Base-by-base conservation (phyloP, 2,113 vertebrate species). In the Athene cunicularia region DNA sequence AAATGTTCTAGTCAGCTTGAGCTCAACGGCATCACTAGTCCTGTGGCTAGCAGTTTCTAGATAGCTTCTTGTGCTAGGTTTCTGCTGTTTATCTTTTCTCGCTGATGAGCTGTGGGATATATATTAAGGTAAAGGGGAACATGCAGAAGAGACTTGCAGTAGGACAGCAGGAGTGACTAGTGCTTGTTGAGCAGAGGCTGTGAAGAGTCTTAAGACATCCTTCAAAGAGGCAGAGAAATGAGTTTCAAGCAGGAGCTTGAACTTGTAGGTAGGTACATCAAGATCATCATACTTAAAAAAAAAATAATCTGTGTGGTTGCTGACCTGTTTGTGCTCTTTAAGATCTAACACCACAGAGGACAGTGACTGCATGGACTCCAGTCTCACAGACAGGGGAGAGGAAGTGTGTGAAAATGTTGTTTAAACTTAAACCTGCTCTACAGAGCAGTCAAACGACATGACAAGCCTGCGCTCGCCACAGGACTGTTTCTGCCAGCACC, bases 341-440 rank as follows among this genome's bases (percentile, higher is more conserved):
- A 64, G 52, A 49, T 60, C 39, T 30, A 33, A n/a, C 21, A 24
- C 67, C 45, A 22, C 21, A 58, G 45, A 70, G 27, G 14, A 30
- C 85, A 80, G 33, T 56, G 74, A 24, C 5, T 88, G 72, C 55
- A 7, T 9, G 32, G 41, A 33, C 55, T 66, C 17, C 4, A 13
- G 33, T 72, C 67, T 88, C 12, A 2, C 26, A 67, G 80, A 26
- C 47, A 28, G 59, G 53, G 74, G 49, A 90, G 33, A 79, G 52
- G 52, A 81, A 74, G 30, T 35, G 26, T 55, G 53, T 74, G 83
- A 95, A 93, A 93, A 50, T 17, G 19, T n/a, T 84, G 41, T 89
- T 95, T 91, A 58, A 84, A 91, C 80, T 70, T 74, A 86, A 84
- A 95, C 91, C 63, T 94, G 91, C 83, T 93, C 67, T 71, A 8